phyloP scores from a whole-genome alignment of 2,888 invertebrate species.

The Dryadula phaetusa region DNA sequence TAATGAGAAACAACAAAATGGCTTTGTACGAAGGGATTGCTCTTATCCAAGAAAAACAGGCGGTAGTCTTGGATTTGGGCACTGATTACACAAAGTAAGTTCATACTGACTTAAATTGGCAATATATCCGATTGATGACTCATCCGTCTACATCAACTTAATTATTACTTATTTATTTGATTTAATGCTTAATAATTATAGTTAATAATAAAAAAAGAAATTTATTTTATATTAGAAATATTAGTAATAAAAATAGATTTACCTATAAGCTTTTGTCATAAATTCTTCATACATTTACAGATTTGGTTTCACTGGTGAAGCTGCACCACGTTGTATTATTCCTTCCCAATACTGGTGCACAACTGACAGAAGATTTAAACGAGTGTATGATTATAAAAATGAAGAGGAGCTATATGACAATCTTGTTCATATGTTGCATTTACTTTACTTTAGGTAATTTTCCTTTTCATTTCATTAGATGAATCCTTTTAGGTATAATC shows the following conservation, averaged over 20 bases:
- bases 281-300: slow-evolving; percentile 71
- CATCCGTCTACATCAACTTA: neutral
- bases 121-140: neutral
- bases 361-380: slow-evolving; percentile 83
- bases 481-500: neutral
- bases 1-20: slow-evolving; percentile 73
- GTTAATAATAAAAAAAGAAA: too few species aligned
- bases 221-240: neutral
- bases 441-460: slow-evolving; percentile 92
- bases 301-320: slow-evolving; percentile 96
- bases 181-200: neutral
- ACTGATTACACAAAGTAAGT: slow-evolving; percentile 95
- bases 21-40: slow-evolving; percentile 92
- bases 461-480: neutral
- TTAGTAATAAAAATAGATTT: neutral
- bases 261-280: neutral
- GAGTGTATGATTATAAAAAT: slow-evolving; percentile 86
- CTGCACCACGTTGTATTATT: slow-evolving; percentile 94
- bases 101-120: neutral
- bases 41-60: slow-evolving; percentile 93
- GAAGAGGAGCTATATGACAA: slow-evolving; percentile 91
- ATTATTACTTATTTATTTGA: neutral
- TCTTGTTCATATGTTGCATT: slow-evolving; percentile 94
- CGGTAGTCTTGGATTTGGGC: slow-evolving; percentile 95
- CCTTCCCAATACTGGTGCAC: slow-evolving; percentile 90